These are phyloP conservation scores for Leptopilina boulardi DNA, from an alignment of 1,140 invertebrate genomes.

Conservation along the genomic window DNA sequence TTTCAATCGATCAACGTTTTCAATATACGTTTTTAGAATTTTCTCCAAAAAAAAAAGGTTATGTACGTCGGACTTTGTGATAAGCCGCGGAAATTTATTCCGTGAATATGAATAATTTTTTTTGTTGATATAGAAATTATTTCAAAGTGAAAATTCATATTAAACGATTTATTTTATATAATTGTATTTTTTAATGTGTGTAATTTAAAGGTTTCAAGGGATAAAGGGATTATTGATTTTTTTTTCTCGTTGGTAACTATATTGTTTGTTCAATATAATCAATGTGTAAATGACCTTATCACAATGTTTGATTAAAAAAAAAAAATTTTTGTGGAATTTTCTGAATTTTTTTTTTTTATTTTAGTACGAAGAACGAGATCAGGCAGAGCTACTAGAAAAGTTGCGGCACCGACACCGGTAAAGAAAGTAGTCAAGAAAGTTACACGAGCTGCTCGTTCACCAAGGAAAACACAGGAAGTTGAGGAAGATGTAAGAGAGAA, in stretches of 20 bases:
- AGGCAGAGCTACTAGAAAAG: constrained; percentile 59
- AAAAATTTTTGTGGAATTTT: background rate
- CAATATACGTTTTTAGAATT: no score
- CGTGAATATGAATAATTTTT: background rate
- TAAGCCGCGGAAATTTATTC: background rate
- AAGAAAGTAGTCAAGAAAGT: constrained; percentile 66
- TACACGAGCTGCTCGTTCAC: constrained; percentile 56
- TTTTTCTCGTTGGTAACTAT: background rate
- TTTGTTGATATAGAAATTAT: background rate
- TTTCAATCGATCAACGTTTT: background rate
- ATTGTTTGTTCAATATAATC: constrained; percentile 36
- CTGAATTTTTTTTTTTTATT: constrained; percentile 19
- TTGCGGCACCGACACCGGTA: constrained; percentile 42
- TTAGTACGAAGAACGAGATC: constrained; percentile 67
- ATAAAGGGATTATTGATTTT: background rate
- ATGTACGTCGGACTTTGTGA: background rate
- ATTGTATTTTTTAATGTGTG: background rate
- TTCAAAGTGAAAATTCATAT: background rate
- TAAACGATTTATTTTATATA: background rate
- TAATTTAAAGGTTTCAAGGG: background rate
- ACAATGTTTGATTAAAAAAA: background rate
- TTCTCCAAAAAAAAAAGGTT: no score
- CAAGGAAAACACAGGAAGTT: constrained; percentile 55
- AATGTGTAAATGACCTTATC: constrained; percentile 14
- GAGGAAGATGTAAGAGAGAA: constrained; percentile 58